These are phyloP conservation scores for Ectobius pallidus DNA, from an alignment of 2,888 invertebrate genomes.

Conservation along the genomic window DNA sequence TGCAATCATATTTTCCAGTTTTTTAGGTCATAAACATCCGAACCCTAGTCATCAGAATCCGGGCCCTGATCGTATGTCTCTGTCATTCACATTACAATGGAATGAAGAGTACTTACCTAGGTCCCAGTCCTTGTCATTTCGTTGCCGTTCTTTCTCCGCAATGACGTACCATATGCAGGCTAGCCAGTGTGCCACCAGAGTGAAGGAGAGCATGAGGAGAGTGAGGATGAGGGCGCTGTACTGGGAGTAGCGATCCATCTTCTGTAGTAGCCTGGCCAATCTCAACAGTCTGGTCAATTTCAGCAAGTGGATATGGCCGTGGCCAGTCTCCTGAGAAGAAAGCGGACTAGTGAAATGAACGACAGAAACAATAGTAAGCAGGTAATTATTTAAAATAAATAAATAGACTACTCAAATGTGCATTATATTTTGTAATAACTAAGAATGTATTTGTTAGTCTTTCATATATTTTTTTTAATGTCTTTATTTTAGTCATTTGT, in stretches of 20 bases:
- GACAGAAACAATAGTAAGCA: neutral
- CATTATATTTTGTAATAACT: too few relatives aligned
- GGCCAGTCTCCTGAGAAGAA: constrained; percentile 67
- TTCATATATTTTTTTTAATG: too few relatives aligned
- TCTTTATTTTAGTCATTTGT: too few relatives aligned
- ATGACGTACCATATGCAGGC: constrained; percentile 98
- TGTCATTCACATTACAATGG: too few relatives aligned
- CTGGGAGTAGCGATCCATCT: constrained; percentile 96
- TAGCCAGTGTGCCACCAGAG: constrained; percentile 93
- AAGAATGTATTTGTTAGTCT: too few relatives aligned
- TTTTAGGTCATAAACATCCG: too few relatives aligned
- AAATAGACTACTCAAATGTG: too few relatives aligned
- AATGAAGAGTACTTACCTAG: constrained; percentile 82
- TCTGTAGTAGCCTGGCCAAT: constrained; percentile 88
- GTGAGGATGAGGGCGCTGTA: constrained; percentile 94
- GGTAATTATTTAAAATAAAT: too few relatives aligned
- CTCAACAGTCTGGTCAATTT: constrained; percentile 90
- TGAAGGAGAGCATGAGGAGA: constrained; percentile 91
- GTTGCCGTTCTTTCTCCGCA: constrained; percentile 83
- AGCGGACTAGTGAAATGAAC: neutral
- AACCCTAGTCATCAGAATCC: too few relatives aligned
- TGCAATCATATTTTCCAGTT: too few relatives aligned
- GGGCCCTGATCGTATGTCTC: too few relatives aligned
- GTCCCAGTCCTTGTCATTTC: constrained; percentile 72
- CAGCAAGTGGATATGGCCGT: constrained; percentile 85